Evolutionary conservation across 2,888 invertebrate genomes (phyloP).

Genomic region (Morinoia aosen): DNA sequence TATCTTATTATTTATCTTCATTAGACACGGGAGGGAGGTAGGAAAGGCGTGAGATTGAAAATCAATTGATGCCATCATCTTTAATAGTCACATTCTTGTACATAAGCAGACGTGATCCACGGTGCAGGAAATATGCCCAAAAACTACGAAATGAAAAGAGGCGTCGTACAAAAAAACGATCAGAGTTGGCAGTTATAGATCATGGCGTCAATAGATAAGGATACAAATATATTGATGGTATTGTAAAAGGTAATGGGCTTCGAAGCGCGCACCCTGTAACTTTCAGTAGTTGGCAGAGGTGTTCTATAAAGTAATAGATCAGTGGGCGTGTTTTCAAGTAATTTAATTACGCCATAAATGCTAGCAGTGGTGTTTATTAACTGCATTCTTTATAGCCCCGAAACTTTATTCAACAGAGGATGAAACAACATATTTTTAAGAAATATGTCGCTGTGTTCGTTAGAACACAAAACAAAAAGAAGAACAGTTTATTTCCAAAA

Average conservation of each 20-base stretch:
- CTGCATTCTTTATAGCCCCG: neutral
- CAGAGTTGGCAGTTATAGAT: too few relatives aligned
- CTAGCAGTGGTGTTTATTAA: neutral
- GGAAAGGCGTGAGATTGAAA: neutral
- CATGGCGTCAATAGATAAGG: neutral
- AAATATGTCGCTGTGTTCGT: neutral
- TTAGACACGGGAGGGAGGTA: neutral
- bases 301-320: neutral
- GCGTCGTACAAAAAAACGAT: neutral
- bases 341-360: neutral
- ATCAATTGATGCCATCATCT: neutral
- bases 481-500: too few relatives aligned
- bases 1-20: neutral
- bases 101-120: neutral
- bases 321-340: neutral
- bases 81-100: neutral
- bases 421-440: neutral
- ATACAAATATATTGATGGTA: neutral
- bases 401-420: neutral
- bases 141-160: neutral
- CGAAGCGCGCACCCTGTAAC: neutral
- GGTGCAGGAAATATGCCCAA: neutral
- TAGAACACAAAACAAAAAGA: too few relatives aligned
- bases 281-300: neutral
- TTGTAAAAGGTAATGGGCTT: neutral